Conservation (phyloP, 2,888 invertebrate genomes). For the Oscheius onirici region DNA sequence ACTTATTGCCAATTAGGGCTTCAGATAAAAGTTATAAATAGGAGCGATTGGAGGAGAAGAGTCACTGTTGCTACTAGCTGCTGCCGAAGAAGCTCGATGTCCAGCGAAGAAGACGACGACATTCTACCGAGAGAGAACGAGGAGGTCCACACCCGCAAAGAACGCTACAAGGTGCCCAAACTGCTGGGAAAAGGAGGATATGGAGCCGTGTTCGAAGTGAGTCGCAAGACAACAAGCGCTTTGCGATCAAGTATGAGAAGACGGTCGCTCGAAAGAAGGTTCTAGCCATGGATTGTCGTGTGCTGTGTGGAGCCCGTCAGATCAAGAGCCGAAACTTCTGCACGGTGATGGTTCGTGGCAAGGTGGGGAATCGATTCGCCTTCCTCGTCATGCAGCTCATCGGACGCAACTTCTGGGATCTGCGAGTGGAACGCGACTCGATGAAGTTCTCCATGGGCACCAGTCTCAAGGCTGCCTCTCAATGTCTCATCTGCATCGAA, state of each 20-base stretch:
- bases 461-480: conserved; percentile 49
- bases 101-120: too few relatives aligned
- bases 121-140: too few relatives aligned
- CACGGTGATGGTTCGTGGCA: conserved; percentile 51
- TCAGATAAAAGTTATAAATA: too few relatives aligned
- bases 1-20: too few relatives aligned
- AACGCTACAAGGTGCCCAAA: too few relatives aligned
- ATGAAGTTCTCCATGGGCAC: conserved; percentile 45
- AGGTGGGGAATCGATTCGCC: conserved; percentile 50
- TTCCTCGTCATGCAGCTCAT: conserved; percentile 63
- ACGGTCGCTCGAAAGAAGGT: conserved; percentile 27
- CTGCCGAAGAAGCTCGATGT: too few relatives aligned
- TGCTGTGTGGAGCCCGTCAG: conserved; percentile 50
- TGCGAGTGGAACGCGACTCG: conserved; percentile 47
- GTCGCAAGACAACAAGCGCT: too few relatives aligned
- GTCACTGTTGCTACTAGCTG: too few relatives aligned
- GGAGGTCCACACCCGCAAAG: too few relatives aligned
- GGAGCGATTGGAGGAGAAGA: too few relatives aligned
- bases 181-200: too few relatives aligned
- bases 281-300: conserved; percentile 59
- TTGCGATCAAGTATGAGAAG: conserved; percentile 4
- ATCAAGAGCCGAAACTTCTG: conserved; percentile 59
- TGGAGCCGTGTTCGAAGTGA: too few relatives aligned
- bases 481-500: conserved; percentile 50
- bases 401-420: conserved; percentile 62